Evolutionary conservation across 2,888 invertebrate genomes (phyloP).

Genomic region (Dasypolia templi): DNA sequence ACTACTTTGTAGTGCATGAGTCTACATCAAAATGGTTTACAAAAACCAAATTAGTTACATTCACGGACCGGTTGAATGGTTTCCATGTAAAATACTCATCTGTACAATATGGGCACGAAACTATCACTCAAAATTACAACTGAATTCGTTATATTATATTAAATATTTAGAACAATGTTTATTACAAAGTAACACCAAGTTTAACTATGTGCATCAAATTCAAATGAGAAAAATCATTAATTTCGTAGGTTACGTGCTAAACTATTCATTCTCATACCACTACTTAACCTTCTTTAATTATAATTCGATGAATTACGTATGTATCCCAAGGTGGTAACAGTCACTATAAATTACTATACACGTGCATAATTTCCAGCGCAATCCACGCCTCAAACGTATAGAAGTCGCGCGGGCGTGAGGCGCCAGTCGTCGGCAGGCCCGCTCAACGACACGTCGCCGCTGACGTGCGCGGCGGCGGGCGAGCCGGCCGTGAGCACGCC

Average conservation of each 20-base stretch:
- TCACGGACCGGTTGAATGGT: constrained; percentile 46
- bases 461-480: constrained; percentile 81
- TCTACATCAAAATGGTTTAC: constrained; percentile 59
- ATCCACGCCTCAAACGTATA: constrained; percentile 91
- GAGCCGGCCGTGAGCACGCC: constrained; percentile 87
- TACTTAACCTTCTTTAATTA: constrained; percentile 11
- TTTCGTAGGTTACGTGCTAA: background rate
- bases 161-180: constrained; percentile 5
- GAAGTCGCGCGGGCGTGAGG: constrained; percentile 90
- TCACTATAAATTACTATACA: constrained; percentile 43
- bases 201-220: constrained; percentile 19
- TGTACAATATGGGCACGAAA: constrained; percentile 56
- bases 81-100: constrained; percentile 62
- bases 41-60: constrained; percentile 43
- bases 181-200: constrained; percentile 6
- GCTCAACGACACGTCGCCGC: constrained; percentile 89
- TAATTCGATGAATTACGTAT: constrained; percentile 8
- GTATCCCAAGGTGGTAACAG: constrained; percentile 13
- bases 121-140: constrained; percentile 26
- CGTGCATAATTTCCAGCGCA: constrained; percentile 87
- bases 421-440: constrained; percentile 92
- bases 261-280: constrained; percentile 33
- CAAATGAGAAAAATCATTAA: background rate
- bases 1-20: constrained; percentile 80
- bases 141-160: constrained; percentile 4